Evolutionary conservation across 2,113 vertebrate genomes (phyloP).

Genomic region (Oryzias woworae): DNA sequence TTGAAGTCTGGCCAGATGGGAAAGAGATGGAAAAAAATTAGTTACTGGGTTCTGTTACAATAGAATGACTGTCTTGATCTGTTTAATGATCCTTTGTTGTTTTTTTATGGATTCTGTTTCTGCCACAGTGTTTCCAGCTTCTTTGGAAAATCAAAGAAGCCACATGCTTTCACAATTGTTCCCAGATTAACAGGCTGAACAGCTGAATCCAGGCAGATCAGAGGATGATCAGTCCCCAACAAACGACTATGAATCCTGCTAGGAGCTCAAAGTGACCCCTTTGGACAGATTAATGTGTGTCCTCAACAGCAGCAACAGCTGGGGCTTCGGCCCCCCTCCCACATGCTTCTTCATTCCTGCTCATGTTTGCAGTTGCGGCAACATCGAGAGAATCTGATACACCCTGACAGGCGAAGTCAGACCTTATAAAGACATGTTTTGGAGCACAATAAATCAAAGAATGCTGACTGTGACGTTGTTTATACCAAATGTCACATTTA

Average conservation of each 20-base stretch:
- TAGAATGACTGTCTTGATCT: not conserved
- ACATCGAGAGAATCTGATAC: constrained; percentile 63
- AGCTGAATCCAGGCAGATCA: constrained; percentile 45
- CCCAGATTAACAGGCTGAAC: constrained; percentile 33
- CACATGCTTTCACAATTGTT: constrained; percentile 26
- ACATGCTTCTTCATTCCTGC: constrained; percentile 26
- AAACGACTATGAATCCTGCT: constrained; percentile 37
- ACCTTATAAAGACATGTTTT: constrained; percentile 66
- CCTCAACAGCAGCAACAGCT: constrained; percentile 50
- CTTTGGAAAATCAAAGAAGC: constrained; percentile 25
- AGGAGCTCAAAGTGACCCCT: constrained; percentile 55
- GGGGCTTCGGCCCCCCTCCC: constrained; percentile 14
- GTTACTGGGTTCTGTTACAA: not conserved
- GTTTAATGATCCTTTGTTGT: not conserved
- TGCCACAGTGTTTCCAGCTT: not conserved
- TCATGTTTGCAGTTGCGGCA: constrained; percentile 21
- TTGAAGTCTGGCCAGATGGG: constrained; percentile 87
- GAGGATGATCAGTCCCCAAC: constrained; percentile 7
- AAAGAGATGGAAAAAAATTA: constrained; percentile 6
- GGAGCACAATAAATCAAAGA: constrained; percentile 41
- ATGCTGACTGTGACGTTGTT: constrained; percentile 69
- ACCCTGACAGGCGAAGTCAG: constrained; percentile 33
- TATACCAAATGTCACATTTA: constrained; percentile 21
- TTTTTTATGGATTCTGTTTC: not conserved
- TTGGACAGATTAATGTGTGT: constrained; percentile 59